These are phyloP conservation scores for Anarsia innoxiella DNA, from an alignment of 2,888 invertebrate genomes.

Conservation along the genomic window DNA sequence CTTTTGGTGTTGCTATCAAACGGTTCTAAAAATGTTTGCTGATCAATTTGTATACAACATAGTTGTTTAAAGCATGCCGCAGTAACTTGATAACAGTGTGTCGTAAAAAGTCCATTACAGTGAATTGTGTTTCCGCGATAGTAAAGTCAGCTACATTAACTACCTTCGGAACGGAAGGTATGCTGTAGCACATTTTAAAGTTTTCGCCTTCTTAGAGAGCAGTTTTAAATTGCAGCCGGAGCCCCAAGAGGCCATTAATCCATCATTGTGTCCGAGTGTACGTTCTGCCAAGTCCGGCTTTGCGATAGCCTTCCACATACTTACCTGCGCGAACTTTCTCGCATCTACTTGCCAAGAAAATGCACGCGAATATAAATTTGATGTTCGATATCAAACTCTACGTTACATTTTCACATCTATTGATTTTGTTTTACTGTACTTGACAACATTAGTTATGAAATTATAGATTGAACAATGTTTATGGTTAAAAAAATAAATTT, in stretches of 20 bases:
- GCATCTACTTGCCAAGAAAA: conserved; percentile 9
- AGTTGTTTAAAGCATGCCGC: conserved; percentile 3
- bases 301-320: conserved; percentile 15
- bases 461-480: too few relatives aligned
- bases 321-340: conserved; percentile 11
- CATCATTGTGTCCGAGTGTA: conserved; percentile 45
- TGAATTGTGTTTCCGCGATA: conserved; percentile 10
- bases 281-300: conserved; percentile 21
- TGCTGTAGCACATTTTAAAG: conserved; percentile 30
- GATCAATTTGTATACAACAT: too few relatives aligned
- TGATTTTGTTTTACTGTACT: conserved; percentile 2
- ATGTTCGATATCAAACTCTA: conserved; percentile 1
- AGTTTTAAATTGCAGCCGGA: conserved; percentile 39
- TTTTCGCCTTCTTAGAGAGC: conserved; percentile 31
- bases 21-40: too few relatives aligned
- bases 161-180: conserved; percentile 14
- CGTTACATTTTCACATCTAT: not conserved
- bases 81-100: conserved; percentile 6
- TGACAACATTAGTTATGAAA: too few relatives aligned
- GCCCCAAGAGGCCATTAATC: conserved; percentile 42
- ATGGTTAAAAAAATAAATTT: too few relatives aligned
- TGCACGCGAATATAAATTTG: not conserved
- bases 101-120: conserved; percentile 15
- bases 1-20: too few relatives aligned
- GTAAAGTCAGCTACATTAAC: conserved; percentile 3